Percentiles rank a stretch among this genome's conserved stretches.
phyloP scores from a whole-genome alignment of 2,888 invertebrate species.

The Aromia moschata region DNA sequence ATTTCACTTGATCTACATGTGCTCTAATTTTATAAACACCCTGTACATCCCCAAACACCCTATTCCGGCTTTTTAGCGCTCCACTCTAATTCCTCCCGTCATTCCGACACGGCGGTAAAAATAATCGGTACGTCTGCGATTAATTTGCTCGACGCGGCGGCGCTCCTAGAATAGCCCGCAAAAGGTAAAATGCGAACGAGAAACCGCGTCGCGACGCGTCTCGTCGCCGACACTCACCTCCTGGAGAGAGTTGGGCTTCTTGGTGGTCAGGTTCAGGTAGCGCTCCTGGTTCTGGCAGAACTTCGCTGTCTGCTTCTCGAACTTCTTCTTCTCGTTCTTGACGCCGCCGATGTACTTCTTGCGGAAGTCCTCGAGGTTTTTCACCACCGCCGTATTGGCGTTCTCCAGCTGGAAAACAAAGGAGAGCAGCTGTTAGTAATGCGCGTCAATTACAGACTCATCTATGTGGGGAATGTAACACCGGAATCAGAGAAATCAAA shows the following conservation, averaged over 20 bases:
- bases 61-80: too few species aligned
- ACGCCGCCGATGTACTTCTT: constrained; percentile 95
- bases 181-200: constrained; percentile 5
- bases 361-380: constrained; percentile 91
- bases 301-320: constrained; percentile 97
- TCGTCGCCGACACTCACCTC: too few species aligned
- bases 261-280: constrained; percentile 90
- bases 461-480: too few species aligned
- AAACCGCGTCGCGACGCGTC: too few species aligned
- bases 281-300: constrained; percentile 97
- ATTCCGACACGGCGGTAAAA: neutral
- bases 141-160: constrained; percentile 14
- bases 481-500: too few species aligned
- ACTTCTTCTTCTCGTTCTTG: constrained; percentile 96
- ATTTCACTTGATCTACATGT: too few species aligned
- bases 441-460: too few species aligned
- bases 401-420: constrained; percentile 80
- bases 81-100: neutral
- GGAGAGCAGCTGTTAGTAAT: too few species aligned
- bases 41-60: too few species aligned
- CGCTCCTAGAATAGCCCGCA: constrained; percentile 21
- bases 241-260: constrained; percentile 88
- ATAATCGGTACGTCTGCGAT: constrained; percentile 5
- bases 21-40: too few species aligned
- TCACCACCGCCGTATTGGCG: constrained; percentile 91